A percentile compares a stretch with the other conserved stretches of the same genome.
Evolutionary conservation across 2,797 vertebrate genomes (phyloP).

Genomic region (Mastacembelus armatus): DNA sequence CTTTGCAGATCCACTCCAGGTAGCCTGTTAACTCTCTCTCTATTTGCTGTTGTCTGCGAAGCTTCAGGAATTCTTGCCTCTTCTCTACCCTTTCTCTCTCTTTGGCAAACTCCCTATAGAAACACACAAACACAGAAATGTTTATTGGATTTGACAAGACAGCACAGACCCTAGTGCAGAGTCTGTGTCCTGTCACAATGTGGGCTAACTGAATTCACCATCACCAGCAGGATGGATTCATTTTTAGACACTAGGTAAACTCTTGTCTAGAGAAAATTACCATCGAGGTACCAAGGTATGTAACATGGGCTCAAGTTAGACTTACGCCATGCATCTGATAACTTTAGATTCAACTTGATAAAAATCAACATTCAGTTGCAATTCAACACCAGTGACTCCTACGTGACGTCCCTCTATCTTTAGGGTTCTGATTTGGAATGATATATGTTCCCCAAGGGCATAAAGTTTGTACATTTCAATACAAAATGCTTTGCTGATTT

Average conservation of each 20-base stretch:
- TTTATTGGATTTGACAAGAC: constrained; percentile 30
- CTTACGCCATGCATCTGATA: too few species aligned
- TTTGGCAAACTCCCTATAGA: constrained; percentile 93
- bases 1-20: constrained; percentile 98
- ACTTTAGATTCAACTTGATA: too few species aligned
- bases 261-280: too few species aligned
- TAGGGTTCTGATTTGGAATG: too few species aligned
- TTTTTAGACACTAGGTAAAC: not conserved
- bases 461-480: too few species aligned
- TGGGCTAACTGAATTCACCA: not conserved
- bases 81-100: constrained; percentile 96
- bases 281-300: too few species aligned
- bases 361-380: too few species aligned
- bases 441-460: too few species aligned
- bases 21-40: constrained; percentile 96
- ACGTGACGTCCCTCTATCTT: too few species aligned
- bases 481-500: too few species aligned
- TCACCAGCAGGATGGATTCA: not conserved
- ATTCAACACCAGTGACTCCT: too few species aligned
- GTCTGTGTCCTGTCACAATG: constrained; percentile 9
- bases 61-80: constrained; percentile 94
- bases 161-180: constrained; percentile 24
- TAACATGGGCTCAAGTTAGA: too few species aligned
- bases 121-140: constrained; percentile 17
- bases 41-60: constrained; percentile 95